Base-by-base conservation (phyloP, 1,140 invertebrate species). In the Drosophila lowei region DNA sequence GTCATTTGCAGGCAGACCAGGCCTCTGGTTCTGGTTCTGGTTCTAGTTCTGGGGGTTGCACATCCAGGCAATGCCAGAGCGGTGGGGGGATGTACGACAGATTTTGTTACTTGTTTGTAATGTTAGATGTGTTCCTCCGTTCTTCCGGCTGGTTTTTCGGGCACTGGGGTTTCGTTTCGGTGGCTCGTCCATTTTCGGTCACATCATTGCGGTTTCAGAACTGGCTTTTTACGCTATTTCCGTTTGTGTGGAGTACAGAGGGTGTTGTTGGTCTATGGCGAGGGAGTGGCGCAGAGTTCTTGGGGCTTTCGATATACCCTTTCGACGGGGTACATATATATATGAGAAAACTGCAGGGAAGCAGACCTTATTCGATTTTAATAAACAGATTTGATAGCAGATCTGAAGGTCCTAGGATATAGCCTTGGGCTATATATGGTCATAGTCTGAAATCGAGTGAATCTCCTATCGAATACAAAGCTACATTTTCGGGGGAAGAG, bases 131-230 rank as follows among this genome's bases (percentile, higher is more conserved):
- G 59, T 15, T 43, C 11, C 3, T 38, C 34, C 34, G 61, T 52
- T 48, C 15, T 48, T 58, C 42, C 60, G 59, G 52, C 66, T 18
- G 34, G 52, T 47, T 42, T 63, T 44, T 9, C 15, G 43, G 54
- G 16, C 21, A 8, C 30, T 9, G 15, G 42, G 11, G 23, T 46
- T 30, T 8, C 2, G 23, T 21, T 16, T 46, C 23, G 13, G n/a
- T 18, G 34, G 34, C 34, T 47, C 34, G 28, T 43, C 34, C 52
- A 13, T 21, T 38, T 41, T 46, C 42, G 46, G 49, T 52, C 79
- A 67, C 74, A 83, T 77, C 79, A 77, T 83, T 81, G 79, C 70
- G 79, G 79, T 83, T 83, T 65, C 59, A 62, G 56, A 57, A 48
- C 58, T 57, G 59, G 47, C 72, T 66, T 76, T 79, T 73, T 57